Conservation (phyloP, 2,113 vertebrate species). For the Atherinomorus stipes region DNA sequence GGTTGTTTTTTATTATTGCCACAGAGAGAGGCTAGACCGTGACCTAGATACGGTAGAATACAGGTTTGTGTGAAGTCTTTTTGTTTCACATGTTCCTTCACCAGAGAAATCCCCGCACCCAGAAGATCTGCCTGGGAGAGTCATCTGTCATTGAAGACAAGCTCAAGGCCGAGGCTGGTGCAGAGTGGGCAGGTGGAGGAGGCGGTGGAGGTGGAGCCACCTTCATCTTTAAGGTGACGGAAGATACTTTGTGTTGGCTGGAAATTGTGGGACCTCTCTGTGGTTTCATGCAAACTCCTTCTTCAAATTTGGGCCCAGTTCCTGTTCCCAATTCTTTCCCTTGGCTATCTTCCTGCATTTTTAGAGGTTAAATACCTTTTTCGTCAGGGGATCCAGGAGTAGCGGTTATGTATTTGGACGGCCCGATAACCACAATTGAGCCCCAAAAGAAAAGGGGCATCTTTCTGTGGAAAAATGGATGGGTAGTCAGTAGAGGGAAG, state of each 20-base stretch:
- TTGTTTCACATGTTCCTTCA: conserved; percentile 14
- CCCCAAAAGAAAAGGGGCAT: no score
- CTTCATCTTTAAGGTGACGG: conserved; percentile 86
- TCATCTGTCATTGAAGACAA: conserved; percentile 88
- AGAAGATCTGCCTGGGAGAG: conserved; percentile 89
- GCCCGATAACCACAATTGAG: no score
- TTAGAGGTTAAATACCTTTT: no score
- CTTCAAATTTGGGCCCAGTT: not conserved
- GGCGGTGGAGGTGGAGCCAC: conserved; percentile 92
- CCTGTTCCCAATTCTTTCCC: no score
- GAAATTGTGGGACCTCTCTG: not conserved
- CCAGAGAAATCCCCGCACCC: conserved; percentile 85
- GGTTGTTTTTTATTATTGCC: not conserved
- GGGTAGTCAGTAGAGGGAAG: no score
- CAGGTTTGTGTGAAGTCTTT: conserved; percentile 1
- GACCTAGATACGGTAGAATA: conserved; percentile 8
- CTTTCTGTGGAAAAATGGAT: no score
- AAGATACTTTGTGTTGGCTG: not conserved
- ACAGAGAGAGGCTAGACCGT: not conserved
- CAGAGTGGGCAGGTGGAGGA: conserved; percentile 89
- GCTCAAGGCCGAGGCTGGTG: conserved; percentile 61
- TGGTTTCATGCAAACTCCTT: not conserved
- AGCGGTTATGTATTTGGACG: no score
- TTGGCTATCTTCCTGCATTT: no score
- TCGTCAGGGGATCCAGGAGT: no score